phyloP scores from a whole-genome alignment of 2,113 vertebrate genomes.

The Coptodon bakossiorum region DNA sequence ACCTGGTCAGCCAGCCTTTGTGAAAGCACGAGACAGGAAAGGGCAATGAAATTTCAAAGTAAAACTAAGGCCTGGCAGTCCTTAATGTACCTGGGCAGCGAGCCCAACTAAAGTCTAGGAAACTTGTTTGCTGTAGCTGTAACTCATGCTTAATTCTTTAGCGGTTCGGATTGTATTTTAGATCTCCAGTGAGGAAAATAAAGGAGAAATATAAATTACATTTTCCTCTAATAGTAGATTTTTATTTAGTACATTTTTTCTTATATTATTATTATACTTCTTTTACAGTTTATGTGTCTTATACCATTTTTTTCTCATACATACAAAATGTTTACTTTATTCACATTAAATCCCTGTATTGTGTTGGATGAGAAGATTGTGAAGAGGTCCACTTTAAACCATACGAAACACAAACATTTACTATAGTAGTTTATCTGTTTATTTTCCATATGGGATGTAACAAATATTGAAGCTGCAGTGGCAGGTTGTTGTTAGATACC shows the following conservation, averaged over 20 bases:
- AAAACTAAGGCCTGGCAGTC: background rate
- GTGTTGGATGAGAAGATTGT: background rate
- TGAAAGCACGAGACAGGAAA: background rate
- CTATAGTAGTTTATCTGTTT: background rate
- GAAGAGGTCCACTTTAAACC: background rate
- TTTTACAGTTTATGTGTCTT: background rate
- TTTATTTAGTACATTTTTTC: background rate
- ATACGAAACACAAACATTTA: fast-evolving
- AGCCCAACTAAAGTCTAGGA: background rate
- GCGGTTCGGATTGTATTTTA: background rate
- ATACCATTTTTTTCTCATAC: background rate
- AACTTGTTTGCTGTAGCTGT: background rate
- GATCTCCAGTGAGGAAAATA: background rate
- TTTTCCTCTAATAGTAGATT: background rate
- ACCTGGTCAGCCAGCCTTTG: background rate
- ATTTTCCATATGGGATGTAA: background rate
- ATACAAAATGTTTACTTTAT: background rate
- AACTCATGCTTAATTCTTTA: background rate
- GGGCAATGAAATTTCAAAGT: background rate
- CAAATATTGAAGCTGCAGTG: background rate
- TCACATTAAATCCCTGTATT: background rate
- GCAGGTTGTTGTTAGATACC: background rate
- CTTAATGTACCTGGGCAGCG: background rate
- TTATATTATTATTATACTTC: background rate
- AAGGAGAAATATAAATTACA: background rate